phyloP scores from a whole-genome alignment of 2,113 vertebrate species.

The Mormoops blainvillei region DNA sequence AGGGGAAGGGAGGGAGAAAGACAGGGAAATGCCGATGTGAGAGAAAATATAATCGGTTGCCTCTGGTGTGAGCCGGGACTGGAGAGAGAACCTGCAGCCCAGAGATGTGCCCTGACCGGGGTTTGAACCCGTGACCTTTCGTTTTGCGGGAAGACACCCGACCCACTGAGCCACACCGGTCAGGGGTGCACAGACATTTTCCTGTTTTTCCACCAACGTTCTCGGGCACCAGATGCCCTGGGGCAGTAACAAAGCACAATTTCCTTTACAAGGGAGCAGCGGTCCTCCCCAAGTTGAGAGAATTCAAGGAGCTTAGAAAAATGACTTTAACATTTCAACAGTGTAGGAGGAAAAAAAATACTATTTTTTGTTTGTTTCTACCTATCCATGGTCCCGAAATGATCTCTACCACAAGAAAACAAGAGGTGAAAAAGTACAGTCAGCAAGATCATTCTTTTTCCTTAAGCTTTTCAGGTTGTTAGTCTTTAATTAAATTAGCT shows the following conservation, averaged over 20 bases:
- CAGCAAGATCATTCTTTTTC: neutral
- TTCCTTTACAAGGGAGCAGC: neutral
- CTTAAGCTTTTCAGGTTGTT: neutral
- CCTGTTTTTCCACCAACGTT: neutral
- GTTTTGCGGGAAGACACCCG: no score
- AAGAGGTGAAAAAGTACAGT: neutral
- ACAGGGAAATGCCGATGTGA: no score
- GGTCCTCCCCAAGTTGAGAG: neutral
- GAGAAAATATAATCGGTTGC: no score
- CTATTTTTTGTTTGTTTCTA: neutral
- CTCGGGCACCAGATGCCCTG: neutral
- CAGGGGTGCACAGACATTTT: no score
- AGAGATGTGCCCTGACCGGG: no score
- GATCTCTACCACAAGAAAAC: constrained; percentile 9
- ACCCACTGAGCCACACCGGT: no score
- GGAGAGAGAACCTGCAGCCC: no score
- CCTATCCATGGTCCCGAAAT: constrained; percentile 42
- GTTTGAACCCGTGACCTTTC: no score
- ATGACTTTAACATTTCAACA: constrained; percentile 47
- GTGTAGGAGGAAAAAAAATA: neutral
- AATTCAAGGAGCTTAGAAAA: constrained; percentile 35
- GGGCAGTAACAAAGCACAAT: neutral
- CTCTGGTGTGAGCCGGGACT: no score
- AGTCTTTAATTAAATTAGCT: neutral
- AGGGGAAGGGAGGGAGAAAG: no score